phyloP scores from a whole-genome alignment of 2,888 invertebrate genomes.

The Lasioglossum figueresi region DNA sequence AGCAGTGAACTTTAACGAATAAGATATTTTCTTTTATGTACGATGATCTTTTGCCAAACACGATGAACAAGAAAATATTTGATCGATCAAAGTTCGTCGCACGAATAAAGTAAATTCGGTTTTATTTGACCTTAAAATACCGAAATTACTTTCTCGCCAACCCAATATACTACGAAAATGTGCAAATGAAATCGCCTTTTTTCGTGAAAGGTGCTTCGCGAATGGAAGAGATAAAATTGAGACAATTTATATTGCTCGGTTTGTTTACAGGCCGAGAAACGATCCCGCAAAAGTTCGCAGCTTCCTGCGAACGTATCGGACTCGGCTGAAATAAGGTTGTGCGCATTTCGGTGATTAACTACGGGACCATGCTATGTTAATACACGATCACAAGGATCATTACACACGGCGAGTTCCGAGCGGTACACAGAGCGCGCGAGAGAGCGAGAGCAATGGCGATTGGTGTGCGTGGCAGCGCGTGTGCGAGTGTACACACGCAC shows the following conservation, averaged over 20 bases:
- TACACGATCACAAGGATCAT: conserved; percentile 48
- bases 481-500: conserved; percentile 36
- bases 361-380: conserved; percentile 36
- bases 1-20: no score
- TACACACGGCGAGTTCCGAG: conserved; percentile 36
- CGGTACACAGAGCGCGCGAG: background rate
- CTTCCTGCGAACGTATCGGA: background rate
- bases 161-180: background rate
- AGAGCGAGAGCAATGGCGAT: background rate
- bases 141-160: no score
- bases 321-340: conserved; percentile 34
- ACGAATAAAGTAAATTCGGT: no score
- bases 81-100: no score
- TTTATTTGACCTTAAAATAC: no score
- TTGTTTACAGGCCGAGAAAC: background rate
- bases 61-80: no score
- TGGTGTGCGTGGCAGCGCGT: background rate
- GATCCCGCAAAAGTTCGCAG: background rate
- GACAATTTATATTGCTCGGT: background rate
- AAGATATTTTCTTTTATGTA: no score
- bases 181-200: background rate
- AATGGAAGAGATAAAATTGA: background rate
- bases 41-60: no score
- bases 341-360: conserved; percentile 43
- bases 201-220: background rate